Conservation (phyloP, 2,797 vertebrate genomes). For the Cuniculus paca region DNA sequence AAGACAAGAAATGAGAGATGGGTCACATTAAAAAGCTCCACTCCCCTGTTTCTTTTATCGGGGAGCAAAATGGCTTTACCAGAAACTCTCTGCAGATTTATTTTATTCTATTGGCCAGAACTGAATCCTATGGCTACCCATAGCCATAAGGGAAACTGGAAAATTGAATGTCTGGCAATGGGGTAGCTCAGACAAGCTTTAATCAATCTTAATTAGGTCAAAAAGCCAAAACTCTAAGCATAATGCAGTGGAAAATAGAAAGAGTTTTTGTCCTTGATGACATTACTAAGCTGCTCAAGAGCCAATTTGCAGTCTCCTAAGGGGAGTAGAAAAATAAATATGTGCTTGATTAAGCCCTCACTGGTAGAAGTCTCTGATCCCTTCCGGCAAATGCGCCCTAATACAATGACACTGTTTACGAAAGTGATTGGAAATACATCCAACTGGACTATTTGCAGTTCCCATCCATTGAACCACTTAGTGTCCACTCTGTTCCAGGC, state of each 20-base stretch:
- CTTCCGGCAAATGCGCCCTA: not conserved
- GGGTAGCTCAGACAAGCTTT: not conserved
- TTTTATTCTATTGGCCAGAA: constrained; percentile 41
- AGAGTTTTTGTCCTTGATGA: not conserved
- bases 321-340: not conserved
- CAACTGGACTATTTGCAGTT: not conserved
- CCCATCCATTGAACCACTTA: not conserved
- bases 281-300: not conserved
- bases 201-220: not conserved
- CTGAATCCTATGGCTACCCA: not conserved
- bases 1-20: not conserved
- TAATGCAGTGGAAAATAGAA: constrained; percentile 5
- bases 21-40: not conserved
- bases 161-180: not conserved
- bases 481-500: not conserved
- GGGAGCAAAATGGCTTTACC: not conserved
- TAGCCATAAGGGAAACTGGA: not conserved
- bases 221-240: not conserved
- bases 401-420: not conserved
- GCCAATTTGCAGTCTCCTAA: not conserved
- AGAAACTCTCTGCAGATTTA: not conserved
- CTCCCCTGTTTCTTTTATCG: not conserved
- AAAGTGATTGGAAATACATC: not conserved
- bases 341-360: not conserved
- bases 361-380: not conserved